Conservation (phyloP, 2,797 vertebrate genomes). For the Lycodopsis pacificus region DNA sequence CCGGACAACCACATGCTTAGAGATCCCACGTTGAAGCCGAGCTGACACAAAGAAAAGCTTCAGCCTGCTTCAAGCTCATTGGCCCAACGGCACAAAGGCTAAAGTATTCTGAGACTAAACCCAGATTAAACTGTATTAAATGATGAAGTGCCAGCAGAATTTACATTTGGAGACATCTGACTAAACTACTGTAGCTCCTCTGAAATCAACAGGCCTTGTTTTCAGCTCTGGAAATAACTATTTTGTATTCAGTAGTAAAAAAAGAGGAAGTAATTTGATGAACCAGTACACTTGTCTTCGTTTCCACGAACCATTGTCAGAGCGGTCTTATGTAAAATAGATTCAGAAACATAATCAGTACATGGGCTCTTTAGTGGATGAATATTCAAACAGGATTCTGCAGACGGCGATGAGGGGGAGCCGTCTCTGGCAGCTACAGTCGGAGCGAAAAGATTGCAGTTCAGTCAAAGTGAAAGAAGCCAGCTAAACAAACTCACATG, state of each 20-base stretch:
- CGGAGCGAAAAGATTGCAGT: constrained; percentile 7
- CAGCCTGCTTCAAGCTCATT: not conserved
- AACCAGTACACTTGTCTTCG: not conserved
- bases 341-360: not conserved
- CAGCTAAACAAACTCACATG: constrained; percentile 85
- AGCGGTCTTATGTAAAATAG: not conserved
- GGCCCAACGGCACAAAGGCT: constrained; percentile 33
- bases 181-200: not conserved
- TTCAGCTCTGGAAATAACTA: not conserved
- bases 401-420: constrained; percentile 14
- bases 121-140: constrained; percentile 42
- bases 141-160: constrained; percentile 3
- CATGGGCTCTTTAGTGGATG: constrained; percentile 21
- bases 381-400: constrained; percentile 44
- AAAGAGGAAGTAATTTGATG: not conserved
- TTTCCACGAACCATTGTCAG: not conserved
- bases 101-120: constrained; percentile 46
- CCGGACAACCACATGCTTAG: not conserved
- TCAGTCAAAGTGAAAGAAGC: constrained; percentile 51
- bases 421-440: constrained; percentile 21
- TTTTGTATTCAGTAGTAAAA: not conserved
- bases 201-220: constrained; percentile 16
- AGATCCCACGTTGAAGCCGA: not conserved
- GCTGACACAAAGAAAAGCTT: constrained; percentile 10
- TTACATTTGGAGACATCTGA: constrained; percentile 22